These are phyloP conservation scores for Beaufortia kweichowensis DNA, from an alignment of 2,113 vertebrate species.

Conservation along the genomic window DNA sequence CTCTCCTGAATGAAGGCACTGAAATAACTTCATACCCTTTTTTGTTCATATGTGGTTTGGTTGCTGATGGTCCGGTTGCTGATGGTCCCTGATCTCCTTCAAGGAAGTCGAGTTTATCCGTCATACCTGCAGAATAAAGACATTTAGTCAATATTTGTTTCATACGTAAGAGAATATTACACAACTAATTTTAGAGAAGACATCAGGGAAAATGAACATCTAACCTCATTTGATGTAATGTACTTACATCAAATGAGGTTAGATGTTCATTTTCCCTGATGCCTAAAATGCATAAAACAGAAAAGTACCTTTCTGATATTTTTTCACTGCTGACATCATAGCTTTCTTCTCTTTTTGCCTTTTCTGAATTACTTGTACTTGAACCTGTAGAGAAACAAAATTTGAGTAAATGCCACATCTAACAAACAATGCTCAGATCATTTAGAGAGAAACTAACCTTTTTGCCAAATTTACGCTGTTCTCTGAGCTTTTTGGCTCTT, in stretches of 20 bases:
- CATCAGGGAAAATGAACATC: neutral
- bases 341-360: constrained; percentile 93
- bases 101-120: constrained; percentile 95
- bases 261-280: too few relatives aligned
- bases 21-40: constrained; percentile 60
- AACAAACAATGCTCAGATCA: neutral
- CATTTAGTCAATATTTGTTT: neutral
- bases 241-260: too few relatives aligned
- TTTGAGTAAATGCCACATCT: neutral
- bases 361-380: constrained; percentile 92
- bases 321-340: constrained; percentile 93
- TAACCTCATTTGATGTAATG: too few relatives aligned
- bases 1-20: too few relatives aligned
- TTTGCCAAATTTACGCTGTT: constrained; percentile 94
- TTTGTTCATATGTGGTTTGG: constrained; percentile 64
- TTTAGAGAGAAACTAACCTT: constrained; percentile 76
- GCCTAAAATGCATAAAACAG: too few relatives aligned
- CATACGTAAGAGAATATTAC: neutral
- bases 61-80: constrained; percentile 17
- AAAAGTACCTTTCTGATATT: constrained; percentile 90
- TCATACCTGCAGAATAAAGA: constrained; percentile 80
- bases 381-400: constrained; percentile 77
- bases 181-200: neutral
- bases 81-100: constrained; percentile 79
- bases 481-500: constrained; percentile 92